Evolutionary conservation across 2,113 vertebrate genomes (phyloP).

Genomic region (Neogale vison): DNA sequence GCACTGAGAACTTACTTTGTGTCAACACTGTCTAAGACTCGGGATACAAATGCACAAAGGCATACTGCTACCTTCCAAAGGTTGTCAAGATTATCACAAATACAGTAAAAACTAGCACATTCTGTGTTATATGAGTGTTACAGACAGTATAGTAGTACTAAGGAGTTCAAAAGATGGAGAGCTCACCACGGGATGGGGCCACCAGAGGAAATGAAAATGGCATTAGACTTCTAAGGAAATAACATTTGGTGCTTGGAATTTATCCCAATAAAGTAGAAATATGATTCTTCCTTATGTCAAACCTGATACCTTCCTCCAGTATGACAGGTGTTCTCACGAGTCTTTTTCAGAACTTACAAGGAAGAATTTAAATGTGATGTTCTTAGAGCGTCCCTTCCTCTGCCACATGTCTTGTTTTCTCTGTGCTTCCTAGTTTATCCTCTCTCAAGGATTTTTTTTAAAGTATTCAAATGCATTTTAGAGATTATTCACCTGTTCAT

Average conservation of each 20-base stretch:
- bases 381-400: neutral
- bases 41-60: neutral
- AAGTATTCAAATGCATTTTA: neutral
- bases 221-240: neutral
- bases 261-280: neutral
- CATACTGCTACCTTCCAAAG: neutral
- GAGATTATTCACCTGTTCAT: neutral
- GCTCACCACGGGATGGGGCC: neutral
- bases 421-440: neutral
- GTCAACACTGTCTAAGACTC: neutral
- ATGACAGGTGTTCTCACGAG: neutral
- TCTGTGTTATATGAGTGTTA: neutral
- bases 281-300: neutral
- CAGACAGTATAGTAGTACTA: neutral
- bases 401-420: neutral
- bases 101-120: neutral
- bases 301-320: neutral
- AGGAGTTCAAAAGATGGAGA: neutral
- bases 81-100: neutral
- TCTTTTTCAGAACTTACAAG: neutral
- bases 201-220: neutral
- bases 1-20: neutral
- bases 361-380: neutral
- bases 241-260: neutral
- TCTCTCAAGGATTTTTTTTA: neutral